Base-by-base conservation (phyloP, 2,888 invertebrate species). In the Stratiomys singularior region DNA sequence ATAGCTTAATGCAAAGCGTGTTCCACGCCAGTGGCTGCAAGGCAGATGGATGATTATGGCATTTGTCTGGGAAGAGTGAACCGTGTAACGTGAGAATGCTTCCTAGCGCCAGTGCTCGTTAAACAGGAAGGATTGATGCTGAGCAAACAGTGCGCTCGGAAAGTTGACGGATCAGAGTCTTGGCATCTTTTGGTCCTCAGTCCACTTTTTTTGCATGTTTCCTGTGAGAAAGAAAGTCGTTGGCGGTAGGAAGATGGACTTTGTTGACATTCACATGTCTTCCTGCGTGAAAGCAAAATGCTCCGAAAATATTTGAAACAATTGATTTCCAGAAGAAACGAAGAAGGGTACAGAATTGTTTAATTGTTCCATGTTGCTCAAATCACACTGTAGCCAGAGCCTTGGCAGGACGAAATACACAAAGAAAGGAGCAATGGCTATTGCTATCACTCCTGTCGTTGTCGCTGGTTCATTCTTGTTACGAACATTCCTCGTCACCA, bases 1-100 rank as follows among this genome's bases (percentile, higher is more conserved):
- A 58, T 44, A 37, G 60, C 60, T 25, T 44, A 58, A 74, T 74
- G 74, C 60, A 74, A 74, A 74, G 28, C 60, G 58, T 58, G 74
- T 44, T 23, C 44, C 7, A 37, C 9, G 37, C 37, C 37, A 9
- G 37, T 37, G 37, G 37, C 37, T 37, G 37, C 37, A 37, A 9
- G 37, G 37, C 9, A 9, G 37, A 37, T 37, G 9, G 37, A 37
- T 37, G 37, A 37, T 37, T 3, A 37, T 37, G 37, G 37, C 37
- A 37, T 37, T 37, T 37, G 37, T 37, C 37, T 37, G 37, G 37
- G 4, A 4, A 52, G 18, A 52, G 52, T 52, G 18, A n/a, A 18
- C 18, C 52, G n/a, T 18, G 52, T 3, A 52, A 52, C n/a, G 18
- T 52, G 52, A 52, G 52, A 52, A 52, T 18, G 52, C 15, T 3